Conservation (phyloP, 53 echinoderm and acorn worm species). For the Echinarachnius parma region DNA sequence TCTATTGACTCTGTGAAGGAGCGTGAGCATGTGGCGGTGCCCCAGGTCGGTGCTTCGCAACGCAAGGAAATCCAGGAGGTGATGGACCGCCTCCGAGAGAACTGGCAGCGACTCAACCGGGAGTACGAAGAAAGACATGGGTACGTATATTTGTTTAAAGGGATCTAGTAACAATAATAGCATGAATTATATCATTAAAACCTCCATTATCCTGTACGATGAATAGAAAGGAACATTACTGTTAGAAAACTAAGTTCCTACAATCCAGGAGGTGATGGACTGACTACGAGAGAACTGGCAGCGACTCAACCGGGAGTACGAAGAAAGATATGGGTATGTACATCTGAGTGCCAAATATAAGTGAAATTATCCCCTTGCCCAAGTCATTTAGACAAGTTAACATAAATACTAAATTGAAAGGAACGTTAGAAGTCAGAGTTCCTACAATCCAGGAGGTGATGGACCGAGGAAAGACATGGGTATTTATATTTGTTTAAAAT, state of each 20-base stretch:
- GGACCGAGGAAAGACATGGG: constrained; percentile 86
- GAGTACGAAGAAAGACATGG: constrained; percentile 93
- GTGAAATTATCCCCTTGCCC: too few species aligned
- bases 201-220: too few species aligned
- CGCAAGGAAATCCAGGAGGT: constrained; percentile 75
- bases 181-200: too few species aligned
- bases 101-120: constrained; percentile 87
- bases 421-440: too few species aligned
- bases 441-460: constrained; percentile 82
- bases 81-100: constrained; percentile 77
- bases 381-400: too few species aligned
- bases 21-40: constrained; percentile 72
- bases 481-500: too few species aligned
- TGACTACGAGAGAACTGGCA: constrained; percentile 75
- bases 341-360: too few species aligned
- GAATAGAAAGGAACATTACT: too few species aligned
- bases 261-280: constrained; percentile 84
- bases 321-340: constrained; percentile 89
- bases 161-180: too few species aligned
- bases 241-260: too few species aligned
- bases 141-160: too few species aligned
- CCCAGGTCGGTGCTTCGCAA: constrained; percentile 58
- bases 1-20: constrained; percentile 46
- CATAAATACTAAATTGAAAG: too few species aligned
- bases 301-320: constrained; percentile 73